Conservation (phyloP, 2,113 vertebrate genomes). For the Hippocampus comes region DNA sequence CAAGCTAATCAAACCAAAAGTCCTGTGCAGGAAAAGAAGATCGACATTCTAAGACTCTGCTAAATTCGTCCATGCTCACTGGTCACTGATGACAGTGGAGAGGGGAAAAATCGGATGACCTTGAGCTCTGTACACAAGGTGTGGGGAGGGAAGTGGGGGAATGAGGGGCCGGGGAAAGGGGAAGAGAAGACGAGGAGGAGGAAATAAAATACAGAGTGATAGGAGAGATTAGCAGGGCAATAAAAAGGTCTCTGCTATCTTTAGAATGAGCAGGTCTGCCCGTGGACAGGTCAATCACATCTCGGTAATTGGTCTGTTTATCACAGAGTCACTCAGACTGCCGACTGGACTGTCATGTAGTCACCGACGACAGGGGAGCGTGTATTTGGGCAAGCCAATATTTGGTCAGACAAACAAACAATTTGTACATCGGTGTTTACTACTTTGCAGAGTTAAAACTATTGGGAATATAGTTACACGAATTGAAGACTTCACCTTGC, state of each 20-base stretch:
- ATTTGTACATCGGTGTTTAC: neutral
- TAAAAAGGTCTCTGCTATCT: slow-evolving; percentile 61
- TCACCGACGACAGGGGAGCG: neutral
- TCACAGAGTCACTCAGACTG: slow-evolving; percentile 32
- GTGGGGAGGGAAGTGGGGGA: neutral
- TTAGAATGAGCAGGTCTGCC: slow-evolving; percentile 31
- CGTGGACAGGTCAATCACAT: slow-evolving; percentile 54
- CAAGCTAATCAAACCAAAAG: neutral
- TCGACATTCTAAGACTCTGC: neutral
- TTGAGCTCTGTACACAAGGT: slow-evolving; percentile 29
- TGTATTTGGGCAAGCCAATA: slow-evolving; percentile 12
- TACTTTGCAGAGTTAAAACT: neutral
- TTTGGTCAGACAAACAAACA: slow-evolving; percentile 4
- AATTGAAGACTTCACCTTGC: no score
- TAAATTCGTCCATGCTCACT: slow-evolving; percentile 15
- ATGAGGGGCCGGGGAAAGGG: neutral
- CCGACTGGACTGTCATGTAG: neutral
- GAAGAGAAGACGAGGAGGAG: slow-evolving; percentile 22
- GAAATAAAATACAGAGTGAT: slow-evolving; percentile 47
- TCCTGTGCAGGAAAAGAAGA: neutral
- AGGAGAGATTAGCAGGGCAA: slow-evolving; percentile 52
- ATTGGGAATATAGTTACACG: neutral
- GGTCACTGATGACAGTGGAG: slow-evolving; percentile 16
- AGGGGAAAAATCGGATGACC: slow-evolving; percentile 49
- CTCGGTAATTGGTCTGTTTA: slow-evolving; percentile 54